Evolutionary conservation across 2,113 vertebrate species (phyloP).

Genomic region (Spea multiplicata): DNA sequence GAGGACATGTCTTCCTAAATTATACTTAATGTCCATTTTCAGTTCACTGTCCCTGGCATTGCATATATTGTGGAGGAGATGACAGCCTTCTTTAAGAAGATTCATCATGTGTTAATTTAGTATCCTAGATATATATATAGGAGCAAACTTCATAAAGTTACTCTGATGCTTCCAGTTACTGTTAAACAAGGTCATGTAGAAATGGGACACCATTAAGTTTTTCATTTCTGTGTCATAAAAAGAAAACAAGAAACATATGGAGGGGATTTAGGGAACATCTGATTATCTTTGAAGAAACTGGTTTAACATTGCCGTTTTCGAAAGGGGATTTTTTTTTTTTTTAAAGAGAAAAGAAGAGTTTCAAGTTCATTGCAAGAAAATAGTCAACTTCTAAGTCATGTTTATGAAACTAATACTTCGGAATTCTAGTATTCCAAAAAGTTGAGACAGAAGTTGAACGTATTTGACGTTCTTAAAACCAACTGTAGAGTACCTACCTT

Average conservation of each 20-base stretch:
- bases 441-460: too few species aligned
- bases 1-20: constrained; percentile 41
- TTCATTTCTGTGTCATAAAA: too few species aligned
- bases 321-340: too few species aligned
- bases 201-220: neutral
- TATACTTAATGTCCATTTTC: constrained; percentile 48
- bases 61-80: constrained; percentile 16
- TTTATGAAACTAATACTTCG: too few species aligned
- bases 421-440: too few species aligned
- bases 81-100: constrained; percentile 15
- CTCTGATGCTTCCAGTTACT: neutral
- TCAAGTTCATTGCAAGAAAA: too few species aligned
- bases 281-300: neutral
- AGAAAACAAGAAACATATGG: neutral
- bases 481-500: too few species aligned
- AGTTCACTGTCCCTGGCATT: constrained; percentile 26
- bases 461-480: too few species aligned
- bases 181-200: neutral
- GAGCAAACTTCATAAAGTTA: constrained; percentile 45
- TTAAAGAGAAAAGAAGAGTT: too few species aligned
- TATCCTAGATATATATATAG: neutral
- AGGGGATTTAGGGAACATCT: neutral
- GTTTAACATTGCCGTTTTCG: too few species aligned
- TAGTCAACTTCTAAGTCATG: too few species aligned
- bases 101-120: constrained; percentile 20